Conservation (phyloP, 2,797 vertebrate genomes). For the Oceanodroma leucorhoa region DNA sequence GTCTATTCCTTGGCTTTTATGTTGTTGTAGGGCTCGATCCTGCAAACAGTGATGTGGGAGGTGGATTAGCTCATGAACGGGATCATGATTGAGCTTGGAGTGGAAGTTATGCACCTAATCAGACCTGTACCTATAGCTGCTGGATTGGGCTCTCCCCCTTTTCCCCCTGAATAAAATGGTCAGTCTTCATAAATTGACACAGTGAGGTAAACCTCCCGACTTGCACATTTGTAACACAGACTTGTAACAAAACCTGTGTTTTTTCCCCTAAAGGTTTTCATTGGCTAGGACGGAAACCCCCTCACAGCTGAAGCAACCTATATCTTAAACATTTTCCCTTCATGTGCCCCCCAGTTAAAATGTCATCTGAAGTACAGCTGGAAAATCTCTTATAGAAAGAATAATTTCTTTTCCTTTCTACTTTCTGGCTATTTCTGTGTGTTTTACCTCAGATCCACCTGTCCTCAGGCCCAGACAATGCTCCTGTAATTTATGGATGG, state of each 20-base stretch:
- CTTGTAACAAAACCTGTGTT: background rate
- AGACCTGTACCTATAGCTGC: background rate
- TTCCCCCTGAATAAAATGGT: background rate
- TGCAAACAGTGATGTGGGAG: background rate
- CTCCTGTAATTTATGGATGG: conserved; percentile 14
- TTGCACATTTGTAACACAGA: background rate
- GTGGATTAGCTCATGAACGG: background rate
- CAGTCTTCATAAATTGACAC: background rate
- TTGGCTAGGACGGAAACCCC: background rate
- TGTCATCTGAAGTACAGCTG: background rate
- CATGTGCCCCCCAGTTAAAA: background rate
- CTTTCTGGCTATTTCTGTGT: background rate
- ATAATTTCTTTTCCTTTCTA: background rate
- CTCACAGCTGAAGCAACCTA: background rate
- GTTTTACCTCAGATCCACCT: background rate
- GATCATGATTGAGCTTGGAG: background rate
- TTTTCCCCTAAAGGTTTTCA: background rate
- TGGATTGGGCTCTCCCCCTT: background rate
- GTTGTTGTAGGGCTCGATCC: background rate
- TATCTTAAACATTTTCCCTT: conserved; percentile 10
- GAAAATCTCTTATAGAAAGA: background rate
- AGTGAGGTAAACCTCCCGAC: background rate
- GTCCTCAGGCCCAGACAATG: background rate
- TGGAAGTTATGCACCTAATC: background rate
- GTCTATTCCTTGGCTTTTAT: background rate